phyloP scores from a whole-genome alignment of 2,113 vertebrate genomes.

The Charadrius vociferus region DNA sequence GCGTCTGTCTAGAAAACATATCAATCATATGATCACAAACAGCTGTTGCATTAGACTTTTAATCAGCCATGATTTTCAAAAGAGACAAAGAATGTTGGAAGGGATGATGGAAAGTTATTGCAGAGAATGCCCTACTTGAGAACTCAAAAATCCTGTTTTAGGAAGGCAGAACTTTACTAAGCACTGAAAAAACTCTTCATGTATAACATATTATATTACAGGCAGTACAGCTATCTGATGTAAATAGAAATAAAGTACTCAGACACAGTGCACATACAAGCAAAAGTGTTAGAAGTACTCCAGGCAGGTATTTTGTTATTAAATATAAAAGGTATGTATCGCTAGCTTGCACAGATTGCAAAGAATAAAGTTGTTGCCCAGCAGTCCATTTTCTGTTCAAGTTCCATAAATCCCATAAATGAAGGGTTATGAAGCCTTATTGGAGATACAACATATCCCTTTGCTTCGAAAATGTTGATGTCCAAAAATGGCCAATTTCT shows the following conservation, averaged over 20 bases:
- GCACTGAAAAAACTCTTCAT: conserved; percentile 17
- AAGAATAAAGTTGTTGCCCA: not conserved
- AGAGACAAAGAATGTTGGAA: conserved; percentile 68
- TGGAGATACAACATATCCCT: not conserved
- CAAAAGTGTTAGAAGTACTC: not conserved
- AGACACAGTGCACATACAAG: not conserved
- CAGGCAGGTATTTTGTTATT: not conserved
- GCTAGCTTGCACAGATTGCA: not conserved
- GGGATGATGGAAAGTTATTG: conserved; percentile 65
- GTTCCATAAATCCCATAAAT: not conserved
- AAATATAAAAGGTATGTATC: not conserved
- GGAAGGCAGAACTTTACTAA: conserved; percentile 30
- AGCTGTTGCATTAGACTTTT: conserved; percentile 72
- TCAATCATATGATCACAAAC: conserved; percentile 74
- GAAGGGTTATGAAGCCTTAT: not conserved
- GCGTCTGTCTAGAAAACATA: conserved; percentile 71
- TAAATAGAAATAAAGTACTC: not conserved
- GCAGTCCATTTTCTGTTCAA: not conserved
- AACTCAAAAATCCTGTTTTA: conserved; percentile 18
- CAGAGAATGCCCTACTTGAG: conserved; percentile 40
- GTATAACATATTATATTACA: not conserved
- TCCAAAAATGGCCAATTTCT: not conserved
- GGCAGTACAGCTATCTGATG: not conserved
- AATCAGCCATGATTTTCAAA: conserved; percentile 73
- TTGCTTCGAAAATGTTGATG: not conserved